Evolutionary conservation across 1,140 invertebrate species (phyloP).

Genomic region (Drosophila auraria): DNA sequence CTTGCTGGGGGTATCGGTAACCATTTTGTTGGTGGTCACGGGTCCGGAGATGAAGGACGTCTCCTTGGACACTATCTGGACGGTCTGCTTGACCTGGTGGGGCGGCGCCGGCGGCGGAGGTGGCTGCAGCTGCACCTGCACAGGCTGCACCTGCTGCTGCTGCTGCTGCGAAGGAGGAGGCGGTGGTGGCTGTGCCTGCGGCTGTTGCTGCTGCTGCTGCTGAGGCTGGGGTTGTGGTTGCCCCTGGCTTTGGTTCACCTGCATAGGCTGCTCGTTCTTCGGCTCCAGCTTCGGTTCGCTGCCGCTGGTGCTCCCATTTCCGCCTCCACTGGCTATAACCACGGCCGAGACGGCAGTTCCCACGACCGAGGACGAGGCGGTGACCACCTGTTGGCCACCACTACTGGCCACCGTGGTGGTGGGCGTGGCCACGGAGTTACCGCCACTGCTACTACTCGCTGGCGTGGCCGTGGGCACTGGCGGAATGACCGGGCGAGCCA

Average conservation of each 20-base stretch:
- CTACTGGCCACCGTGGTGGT: constrained; percentile 40
- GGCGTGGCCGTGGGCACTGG: constrained; percentile 85
- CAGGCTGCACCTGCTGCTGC: constrained; percentile 46
- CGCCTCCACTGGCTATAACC: constrained; percentile 1
- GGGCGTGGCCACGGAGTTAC: constrained; percentile 79
- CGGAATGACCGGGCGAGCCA: constrained; percentile 90
- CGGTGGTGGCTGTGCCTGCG: constrained; percentile 47
- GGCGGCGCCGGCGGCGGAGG: constrained; percentile 5
- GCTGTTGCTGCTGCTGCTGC: constrained; percentile 5
- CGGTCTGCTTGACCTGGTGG: constrained; percentile 61
- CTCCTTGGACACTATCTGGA: constrained; percentile 85
- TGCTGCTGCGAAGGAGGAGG: constrained; percentile 42
- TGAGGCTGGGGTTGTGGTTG: constrained; percentile 63
- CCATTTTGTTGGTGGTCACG: constrained; percentile 20
- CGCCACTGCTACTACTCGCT: constrained; percentile 40
- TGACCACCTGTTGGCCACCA: constrained; percentile 45
- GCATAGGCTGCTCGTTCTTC: constrained; percentile 18
- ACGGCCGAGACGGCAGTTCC: constrained; percentile 4
- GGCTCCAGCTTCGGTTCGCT: constrained; percentile 25
- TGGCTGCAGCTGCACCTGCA: constrained; percentile 21
- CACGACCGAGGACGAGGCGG: constrained; percentile 14
- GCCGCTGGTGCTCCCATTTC: background rate
- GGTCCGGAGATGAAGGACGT: constrained; percentile 84
- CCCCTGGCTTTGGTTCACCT: constrained; percentile 16
- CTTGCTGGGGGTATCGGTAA: constrained; percentile 19